Evolutionary conservation across 2,113 vertebrate genomes (phyloP), one percentile per base, ranked within the genome.

Genomic region (Cervus canadensis): DNA sequence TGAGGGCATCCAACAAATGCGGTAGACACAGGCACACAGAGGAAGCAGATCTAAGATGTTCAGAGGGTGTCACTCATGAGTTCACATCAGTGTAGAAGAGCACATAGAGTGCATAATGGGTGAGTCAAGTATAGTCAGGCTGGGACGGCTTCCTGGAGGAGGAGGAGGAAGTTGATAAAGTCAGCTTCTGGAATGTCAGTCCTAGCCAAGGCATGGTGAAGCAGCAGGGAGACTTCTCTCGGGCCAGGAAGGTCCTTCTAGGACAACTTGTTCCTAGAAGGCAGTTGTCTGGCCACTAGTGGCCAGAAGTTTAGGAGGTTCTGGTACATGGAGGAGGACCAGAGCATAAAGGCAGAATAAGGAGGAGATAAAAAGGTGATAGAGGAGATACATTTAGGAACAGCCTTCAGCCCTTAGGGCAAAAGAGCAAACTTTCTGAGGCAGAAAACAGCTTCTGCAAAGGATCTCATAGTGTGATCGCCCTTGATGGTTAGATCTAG

Each of bases 1-100:
- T 40, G 78, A 87, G 95, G 84, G 59, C 76, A 97, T 48, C 96
- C 94, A 92, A 30, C 82, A 84, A 96, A 91, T 95, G 95, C 59
- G 67, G 54, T 11, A 64, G 78, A 67, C 33, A 36, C 21, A 87
- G 57, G 83, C 82, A 36, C 91, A 85, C 40, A 28, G 84, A 89
- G 28, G 59, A 74, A 83, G 56, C 94, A 94, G 86, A 74, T 81
- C 17, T 28, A 82, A 92, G 60, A 59, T 83, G 43, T 84, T 88
- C 86, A n/a, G 45, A 43, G 91, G 52, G 36, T 15, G 7, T 74
- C 48, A 54, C 62, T 84, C 25, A 0, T 52, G 79, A 94, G 76
- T 62, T 94, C 84, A 64, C 67, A 64, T 56, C 60, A 48, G 62
- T 67, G 21, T 57, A 52, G 48, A 89, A 56, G 48, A 93, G 92